phyloP scores from a whole-genome alignment of 23 tunicate species.

The Diplosoma virens region DNA sequence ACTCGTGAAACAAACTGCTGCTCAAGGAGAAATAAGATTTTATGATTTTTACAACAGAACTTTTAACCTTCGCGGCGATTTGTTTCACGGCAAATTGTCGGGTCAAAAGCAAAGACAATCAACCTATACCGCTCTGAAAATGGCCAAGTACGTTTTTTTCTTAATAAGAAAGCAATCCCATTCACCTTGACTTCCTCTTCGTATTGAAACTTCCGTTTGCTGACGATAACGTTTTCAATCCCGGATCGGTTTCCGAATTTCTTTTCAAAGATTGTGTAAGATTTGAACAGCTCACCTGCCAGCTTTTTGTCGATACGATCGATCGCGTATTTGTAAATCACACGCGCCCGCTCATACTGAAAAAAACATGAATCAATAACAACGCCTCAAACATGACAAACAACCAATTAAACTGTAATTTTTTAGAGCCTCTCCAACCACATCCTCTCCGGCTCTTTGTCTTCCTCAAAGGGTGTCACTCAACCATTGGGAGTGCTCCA shows the following conservation, averaged over 20 bases:
- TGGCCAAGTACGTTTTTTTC: too few relatives aligned
- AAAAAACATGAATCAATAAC: not conserved
- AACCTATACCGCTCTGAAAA: too few relatives aligned
- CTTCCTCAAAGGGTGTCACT: not conserved
- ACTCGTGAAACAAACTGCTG: too few relatives aligned
- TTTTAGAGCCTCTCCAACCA: too few relatives aligned
- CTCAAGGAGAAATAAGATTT: too few relatives aligned
- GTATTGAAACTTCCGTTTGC: conserved; percentile 86
- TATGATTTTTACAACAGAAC: too few relatives aligned
- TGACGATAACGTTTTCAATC: conserved; percentile 92
- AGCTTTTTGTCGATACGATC: conserved; percentile 75
- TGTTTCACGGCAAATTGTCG: too few relatives aligned
- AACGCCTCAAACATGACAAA: not conserved
- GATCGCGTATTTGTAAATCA: conserved; percentile 95
- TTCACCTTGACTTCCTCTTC: conserved; percentile 90
- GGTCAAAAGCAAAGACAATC: too few relatives aligned
- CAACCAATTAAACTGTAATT: too few relatives aligned
- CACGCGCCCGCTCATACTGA: conserved; percentile 85
- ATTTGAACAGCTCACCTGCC: conserved; percentile 82
- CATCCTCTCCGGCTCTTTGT: not conserved
- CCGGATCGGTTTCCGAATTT: conserved; percentile 92
- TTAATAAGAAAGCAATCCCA: too few relatives aligned
- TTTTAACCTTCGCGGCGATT: too few relatives aligned
- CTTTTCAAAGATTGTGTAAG: conserved; percentile 95
- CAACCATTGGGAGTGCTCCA: not conserved